Evolutionary conservation across 2,888 invertebrate species (phyloP), one percentile per base, ranked within the genome.

Genomic region (Lithophane socia): DNA sequence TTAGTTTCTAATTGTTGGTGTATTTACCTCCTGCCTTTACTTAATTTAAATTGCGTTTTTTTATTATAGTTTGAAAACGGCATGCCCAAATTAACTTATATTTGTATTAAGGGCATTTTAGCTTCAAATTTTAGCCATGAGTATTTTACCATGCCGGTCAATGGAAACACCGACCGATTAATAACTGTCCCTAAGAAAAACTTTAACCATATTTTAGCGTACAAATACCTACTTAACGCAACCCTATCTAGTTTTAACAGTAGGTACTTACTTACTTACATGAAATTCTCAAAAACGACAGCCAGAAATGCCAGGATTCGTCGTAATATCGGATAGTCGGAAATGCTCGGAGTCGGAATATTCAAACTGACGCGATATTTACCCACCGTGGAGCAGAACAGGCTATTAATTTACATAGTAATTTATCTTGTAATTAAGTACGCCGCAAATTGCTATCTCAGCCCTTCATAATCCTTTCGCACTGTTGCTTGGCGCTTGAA

Each of bases 341-440:
- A 75, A 82, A 77, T 47, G 52, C 61, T 66, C 9, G 24, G 64
- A 84, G 84, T 84, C 56, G 52, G 74, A 79, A 86, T 84, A 87
- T 85, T 86, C 82, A 77, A 77, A 75, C 70, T 58, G 72, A 49
- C 70, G 75, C 72, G 79, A 88, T 89, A 88, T 89, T 89, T 89
- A 89, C 89, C 80, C 82, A 69, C 68, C 73, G 80, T 71, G 54
- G 80, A 73, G 78, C 79, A 81, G 85, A 86, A 82, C 87, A 86
- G 86, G 92, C 95, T 94, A 95, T 95, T 96, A 95, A 96, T 96
- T 96, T 96, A 93, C 96, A 96, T 96, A 96, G 94, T 96, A 96
- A 96, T 96, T 95, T 94, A 95, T 96, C 95, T 96, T 94, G 96
- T 96, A 96, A 96, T 96, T 96, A 96, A 96, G 95, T 96, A 95